Evolutionary conservation across 2,797 vertebrate genomes (phyloP).

Genomic region (Acrossocheilus fasciatus): DNA sequence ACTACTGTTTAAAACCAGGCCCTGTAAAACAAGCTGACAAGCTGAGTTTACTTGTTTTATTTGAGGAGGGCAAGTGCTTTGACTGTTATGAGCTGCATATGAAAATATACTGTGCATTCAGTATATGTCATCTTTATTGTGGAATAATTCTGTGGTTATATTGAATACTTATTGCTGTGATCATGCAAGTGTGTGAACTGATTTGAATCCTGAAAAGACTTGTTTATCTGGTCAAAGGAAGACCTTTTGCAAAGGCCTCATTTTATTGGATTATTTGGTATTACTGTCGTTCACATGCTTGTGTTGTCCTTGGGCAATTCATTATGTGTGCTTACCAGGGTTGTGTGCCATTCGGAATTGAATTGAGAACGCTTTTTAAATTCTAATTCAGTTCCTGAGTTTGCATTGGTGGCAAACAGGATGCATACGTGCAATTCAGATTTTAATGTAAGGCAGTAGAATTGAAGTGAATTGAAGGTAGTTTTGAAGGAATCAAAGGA

Average conservation of each 20-base stretch:
- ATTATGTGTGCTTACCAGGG: background rate
- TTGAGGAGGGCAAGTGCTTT: slow-evolving; percentile 4
- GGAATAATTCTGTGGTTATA: background rate
- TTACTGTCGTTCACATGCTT: background rate
- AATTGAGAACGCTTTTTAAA: background rate
- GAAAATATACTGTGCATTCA: slow-evolving; percentile 12
- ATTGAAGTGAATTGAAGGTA: no score
- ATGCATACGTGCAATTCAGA: no score
- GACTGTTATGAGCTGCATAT: slow-evolving; percentile 3
- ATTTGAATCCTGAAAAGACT: background rate
- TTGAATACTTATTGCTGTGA: background rate
- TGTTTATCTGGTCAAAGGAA: background rate
- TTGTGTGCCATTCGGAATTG: background rate
- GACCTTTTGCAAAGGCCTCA: background rate
- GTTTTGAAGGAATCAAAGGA: no score
- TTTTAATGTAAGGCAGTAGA: no score
- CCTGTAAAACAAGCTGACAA: slow-evolving; percentile 14
- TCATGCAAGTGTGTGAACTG: background rate
- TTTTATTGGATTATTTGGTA: background rate
- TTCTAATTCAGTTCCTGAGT: background rate
- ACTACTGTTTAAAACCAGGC: background rate
- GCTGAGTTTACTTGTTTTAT: slow-evolving; percentile 33
- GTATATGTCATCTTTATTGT: background rate
- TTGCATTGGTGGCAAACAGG: background rate
- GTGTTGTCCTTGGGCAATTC: background rate